Base-by-base conservation (phyloP, 2,888 invertebrate genomes). In the Tenthredo notha region DNA sequence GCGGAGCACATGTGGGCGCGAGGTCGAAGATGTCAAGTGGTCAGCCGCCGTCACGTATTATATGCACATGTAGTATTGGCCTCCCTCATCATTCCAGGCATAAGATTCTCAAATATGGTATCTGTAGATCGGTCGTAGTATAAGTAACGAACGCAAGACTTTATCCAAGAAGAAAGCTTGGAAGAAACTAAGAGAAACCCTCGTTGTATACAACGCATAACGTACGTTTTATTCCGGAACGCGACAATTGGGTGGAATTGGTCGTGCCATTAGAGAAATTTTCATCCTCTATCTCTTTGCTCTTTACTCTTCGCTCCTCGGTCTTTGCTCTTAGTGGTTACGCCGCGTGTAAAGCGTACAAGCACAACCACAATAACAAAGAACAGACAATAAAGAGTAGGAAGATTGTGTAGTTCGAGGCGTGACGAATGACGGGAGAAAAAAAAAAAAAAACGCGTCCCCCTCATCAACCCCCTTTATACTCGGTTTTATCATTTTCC, bases 21-120 rank as follows among this genome's bases (percentile, higher is more conserved):
- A 80, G 80, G 80, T 80, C 61, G 72, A 61, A 21, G 33, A 61
- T 80, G 80, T 80, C 80, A 80, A 80, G 58, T 80, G 80, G 61
- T 61, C 80, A 61, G 6, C 37, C 80, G 21, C 15, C 40, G 54
- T 40, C 21, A 61, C n/a, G 37, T 29, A 25, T 25, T 0, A n/a
- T n/a, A n/a, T n/a, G n/a, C n/a, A n/a, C n/a, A 0, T 61, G 0
- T 61, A 12, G 12, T 67, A n/a, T 67, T 12, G 2, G 37, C 15
- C 15, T 7, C 54, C 33, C 25, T 47, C 47, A 15, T 47, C 25
- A 2, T 67, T 29, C 29, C 15, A 21, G 12, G 67, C 29, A 15
- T 1, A 4, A 18, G 12, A 61, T 61, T 29, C 9, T 40, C 4
- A 29, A 21, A 43, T 40, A 5, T 10, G n/a, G 15, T 6, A n/a